Base-by-base conservation (phyloP, 2,797 vertebrate genomes). In the Botia kubotai region DNA sequence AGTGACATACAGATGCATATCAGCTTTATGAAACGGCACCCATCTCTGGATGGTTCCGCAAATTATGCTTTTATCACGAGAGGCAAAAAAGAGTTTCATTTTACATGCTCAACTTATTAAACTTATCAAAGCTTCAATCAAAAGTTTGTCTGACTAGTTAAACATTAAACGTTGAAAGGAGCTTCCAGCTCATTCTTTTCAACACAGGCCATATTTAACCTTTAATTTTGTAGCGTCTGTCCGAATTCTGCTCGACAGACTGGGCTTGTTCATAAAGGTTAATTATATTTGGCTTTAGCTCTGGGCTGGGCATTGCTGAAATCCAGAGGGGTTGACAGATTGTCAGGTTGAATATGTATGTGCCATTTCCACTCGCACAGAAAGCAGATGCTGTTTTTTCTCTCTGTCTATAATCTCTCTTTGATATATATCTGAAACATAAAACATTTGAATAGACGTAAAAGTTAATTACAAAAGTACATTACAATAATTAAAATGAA, bases 221-320 rank as follows among this genome's bases (percentile, higher is more conserved):
- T 77, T 86, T 79, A 36, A 87, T 80, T 85, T 80, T 71, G 17
- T 29, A 58, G 53, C 14, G 67, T 74, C 72, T 77, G 82, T 81
- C 77, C 74, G 62, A 78, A 77, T 85, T 53, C 69, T 39, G 76
- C 46, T 77, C 66, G 78, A 85, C 81, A 84, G 77, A 75, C 80
- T 78, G 48, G 72, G 72, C 80, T 82, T 86, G 73, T 86, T 83
- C 82, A 55, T 75, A 86, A 85, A 87, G 87, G 84, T 87, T 88
- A 87, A 87, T 89, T 87, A 84, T 60, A 50, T 87, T 85, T 82
- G 80, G 82, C 82, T 86, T 82, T 75, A 84, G 80, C 87, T 79
- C 72, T 57, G 80, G 80, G 71, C 69, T 29, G 66, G 65, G 73
- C 36, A 71, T 67, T 63, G 53, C 63, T 58, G 19, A 46, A 74